These are phyloP conservation scores for Melanaphis sacchari DNA, from an alignment of 1,140 invertebrate species.

Conservation along the genomic window DNA sequence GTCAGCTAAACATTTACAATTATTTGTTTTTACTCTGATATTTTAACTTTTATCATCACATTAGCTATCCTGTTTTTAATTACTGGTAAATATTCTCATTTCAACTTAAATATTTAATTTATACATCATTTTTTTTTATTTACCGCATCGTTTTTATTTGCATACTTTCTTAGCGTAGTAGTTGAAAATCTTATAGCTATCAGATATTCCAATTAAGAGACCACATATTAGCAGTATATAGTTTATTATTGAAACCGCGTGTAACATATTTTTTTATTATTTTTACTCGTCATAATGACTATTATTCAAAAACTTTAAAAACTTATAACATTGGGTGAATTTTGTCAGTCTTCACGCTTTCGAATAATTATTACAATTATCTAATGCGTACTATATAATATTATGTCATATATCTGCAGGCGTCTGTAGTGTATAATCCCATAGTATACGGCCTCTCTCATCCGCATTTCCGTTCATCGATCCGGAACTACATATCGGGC, in stretches of 20 bases:
- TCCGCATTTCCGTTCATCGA: constrained; percentile 63
- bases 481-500: constrained; percentile 61
- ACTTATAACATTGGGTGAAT: neutral
- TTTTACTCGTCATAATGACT: too few relatives aligned
- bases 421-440: constrained; percentile 66
- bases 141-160: neutral
- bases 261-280: neutral
- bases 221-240: too few relatives aligned
- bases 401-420: constrained; percentile 58
- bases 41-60: neutral
- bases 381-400: neutral
- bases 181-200: neutral
- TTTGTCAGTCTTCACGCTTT: neutral
- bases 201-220: too few relatives aligned
- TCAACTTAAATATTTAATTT: neutral
- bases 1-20: neutral
- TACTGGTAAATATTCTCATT: neutral
- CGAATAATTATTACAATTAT: neutral
- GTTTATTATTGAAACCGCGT: too few relatives aligned
- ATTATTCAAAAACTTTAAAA: neutral
- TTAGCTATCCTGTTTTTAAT: neutral
- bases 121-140: neutral
- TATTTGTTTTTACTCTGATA: neutral
- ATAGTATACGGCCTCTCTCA: constrained; percentile 66
- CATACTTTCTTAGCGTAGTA: neutral